These are phyloP conservation scores for Heterodera schachtii DNA, from an alignment of 1,140 invertebrate species.

Conservation along the genomic window DNA sequence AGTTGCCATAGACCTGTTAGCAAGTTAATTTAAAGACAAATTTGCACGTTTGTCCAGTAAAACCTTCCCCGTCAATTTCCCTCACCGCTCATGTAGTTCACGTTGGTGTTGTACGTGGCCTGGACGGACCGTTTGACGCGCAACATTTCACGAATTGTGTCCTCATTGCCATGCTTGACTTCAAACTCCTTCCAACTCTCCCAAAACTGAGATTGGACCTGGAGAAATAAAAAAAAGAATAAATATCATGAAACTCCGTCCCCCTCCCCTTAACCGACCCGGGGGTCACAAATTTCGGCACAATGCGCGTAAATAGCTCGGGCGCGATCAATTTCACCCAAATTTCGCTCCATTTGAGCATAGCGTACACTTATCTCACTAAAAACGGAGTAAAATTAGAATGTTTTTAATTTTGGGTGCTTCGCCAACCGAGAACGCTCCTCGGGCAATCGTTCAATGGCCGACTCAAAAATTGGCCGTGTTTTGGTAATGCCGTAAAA, in stretches of 20 bases:
- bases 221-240: not conserved
- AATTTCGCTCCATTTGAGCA: slow-evolving; percentile 93
- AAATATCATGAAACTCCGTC: not conserved
- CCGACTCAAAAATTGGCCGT: slow-evolving; percentile 94
- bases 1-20: too few species aligned
- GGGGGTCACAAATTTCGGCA: slow-evolving; percentile 97
- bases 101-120: slow-evolving; percentile 66
- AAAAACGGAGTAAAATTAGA: slow-evolving; percentile 33
- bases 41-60: too few species aligned
- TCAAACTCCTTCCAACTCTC: slow-evolving; percentile 99
- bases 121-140: slow-evolving; percentile 80
- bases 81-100: slow-evolving; percentile 93
- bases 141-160: slow-evolving; percentile 98
- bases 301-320: slow-evolving; percentile 95
- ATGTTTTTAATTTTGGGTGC: too few species aligned
- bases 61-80: not conserved
- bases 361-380: slow-evolving; percentile 95
- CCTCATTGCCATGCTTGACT: slow-evolving; percentile 98
- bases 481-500: slow-evolving; percentile 96
- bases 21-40: too few species aligned
- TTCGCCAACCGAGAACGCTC: slow-evolving; percentile 74
- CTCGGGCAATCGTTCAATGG: slow-evolving; percentile 89
- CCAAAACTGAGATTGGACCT: slow-evolving; percentile 91
- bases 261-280: slow-evolving; percentile 69
- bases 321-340: slow-evolving; percentile 95